These are phyloP conservation scores for Eremobia ochroleuca DNA, from an alignment of 2,888 invertebrate genomes.

Conservation along the genomic window DNA sequence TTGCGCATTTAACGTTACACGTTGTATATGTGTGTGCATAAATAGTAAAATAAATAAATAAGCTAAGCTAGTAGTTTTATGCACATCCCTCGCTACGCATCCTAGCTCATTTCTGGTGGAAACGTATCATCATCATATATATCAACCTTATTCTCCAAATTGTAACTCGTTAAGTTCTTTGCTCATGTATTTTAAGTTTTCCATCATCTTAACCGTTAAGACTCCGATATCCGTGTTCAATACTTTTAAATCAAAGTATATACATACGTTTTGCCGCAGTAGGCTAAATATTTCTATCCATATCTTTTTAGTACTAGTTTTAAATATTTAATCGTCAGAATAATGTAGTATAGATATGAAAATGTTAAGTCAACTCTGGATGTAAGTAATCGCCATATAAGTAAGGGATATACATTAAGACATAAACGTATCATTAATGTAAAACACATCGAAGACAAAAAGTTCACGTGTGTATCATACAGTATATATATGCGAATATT, in stretches of 20 bases:
- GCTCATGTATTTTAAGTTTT: constrained; percentile 21
- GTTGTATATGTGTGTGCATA: too few relatives aligned
- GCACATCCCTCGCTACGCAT: too few relatives aligned
- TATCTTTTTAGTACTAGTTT: constrained; percentile 41
- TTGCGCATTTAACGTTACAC: too few relatives aligned
- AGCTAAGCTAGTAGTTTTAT: too few relatives aligned
- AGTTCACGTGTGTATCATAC: constrained; percentile 1
- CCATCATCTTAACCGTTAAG: not conserved
- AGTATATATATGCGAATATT: not conserved
- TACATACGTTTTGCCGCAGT: constrained; percentile 23
- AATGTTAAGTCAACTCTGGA: constrained; percentile 37
- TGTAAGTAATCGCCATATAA: constrained; percentile 56
- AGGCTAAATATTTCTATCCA: constrained; percentile 36
- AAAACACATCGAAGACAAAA: constrained; percentile 11
- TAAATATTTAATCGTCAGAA: constrained; percentile 21
- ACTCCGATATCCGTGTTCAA: constrained; percentile 31
- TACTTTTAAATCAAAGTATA: constrained; percentile 17
- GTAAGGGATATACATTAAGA: constrained; percentile 30
- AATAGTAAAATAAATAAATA: too few relatives aligned
- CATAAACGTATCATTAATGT: constrained; percentile 27
- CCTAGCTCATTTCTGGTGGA: too few relatives aligned
- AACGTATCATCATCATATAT: too few relatives aligned
- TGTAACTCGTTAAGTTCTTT: constrained; percentile 12
- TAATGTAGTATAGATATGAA: constrained; percentile 24
- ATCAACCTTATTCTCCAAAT: not conserved